phyloP scores from a whole-genome alignment of 92 coral and sea anemone species.

The Porites cylindrica region DNA sequence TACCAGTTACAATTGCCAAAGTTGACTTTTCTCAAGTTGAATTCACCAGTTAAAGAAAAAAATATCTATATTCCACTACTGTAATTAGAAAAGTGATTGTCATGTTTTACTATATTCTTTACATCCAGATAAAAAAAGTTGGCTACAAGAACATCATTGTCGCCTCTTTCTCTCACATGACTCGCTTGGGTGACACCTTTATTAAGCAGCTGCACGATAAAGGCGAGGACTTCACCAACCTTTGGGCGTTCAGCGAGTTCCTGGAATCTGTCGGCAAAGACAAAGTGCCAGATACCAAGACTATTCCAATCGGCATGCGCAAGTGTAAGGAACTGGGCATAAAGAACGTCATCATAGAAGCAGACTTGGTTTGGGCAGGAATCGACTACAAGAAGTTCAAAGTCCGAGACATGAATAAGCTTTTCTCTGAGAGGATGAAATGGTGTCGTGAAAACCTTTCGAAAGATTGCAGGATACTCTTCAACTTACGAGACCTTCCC shows the following conservation, averaged over 20 bases:
- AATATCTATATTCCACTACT: too few relatives aligned
- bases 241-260: slow-evolving; percentile 89
- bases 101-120: neutral
- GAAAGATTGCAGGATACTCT: slow-evolving; percentile 55
- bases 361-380: slow-evolving; percentile 77
- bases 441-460: slow-evolving; percentile 76
- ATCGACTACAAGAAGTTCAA: slow-evolving; percentile 85
- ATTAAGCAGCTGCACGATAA: slow-evolving; percentile 58
- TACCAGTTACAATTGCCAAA: slow-evolving; percentile 40
- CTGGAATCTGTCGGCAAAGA: slow-evolving; percentile 69
- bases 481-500: slow-evolving; percentile 74
- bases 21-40: too few relatives aligned
- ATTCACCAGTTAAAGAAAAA: too few relatives aligned
- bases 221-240: slow-evolving; percentile 73
- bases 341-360: slow-evolving; percentile 72
- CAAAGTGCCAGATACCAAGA: slow-evolving; percentile 54
- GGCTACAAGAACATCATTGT: slow-evolving; percentile 80
- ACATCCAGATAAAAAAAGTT: slow-evolving; percentile 27
- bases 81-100: neutral
- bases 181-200: slow-evolving; percentile 85
- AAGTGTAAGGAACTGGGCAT: slow-evolving; percentile 78
- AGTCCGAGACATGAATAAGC: slow-evolving; percentile 61
- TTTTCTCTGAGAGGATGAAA: slow-evolving; percentile 50
- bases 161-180: slow-evolving; percentile 90
- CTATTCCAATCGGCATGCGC: slow-evolving; percentile 76